Evolutionary conservation across 2,888 invertebrate genomes (phyloP).

Genomic region (Helleia helle): DNA sequence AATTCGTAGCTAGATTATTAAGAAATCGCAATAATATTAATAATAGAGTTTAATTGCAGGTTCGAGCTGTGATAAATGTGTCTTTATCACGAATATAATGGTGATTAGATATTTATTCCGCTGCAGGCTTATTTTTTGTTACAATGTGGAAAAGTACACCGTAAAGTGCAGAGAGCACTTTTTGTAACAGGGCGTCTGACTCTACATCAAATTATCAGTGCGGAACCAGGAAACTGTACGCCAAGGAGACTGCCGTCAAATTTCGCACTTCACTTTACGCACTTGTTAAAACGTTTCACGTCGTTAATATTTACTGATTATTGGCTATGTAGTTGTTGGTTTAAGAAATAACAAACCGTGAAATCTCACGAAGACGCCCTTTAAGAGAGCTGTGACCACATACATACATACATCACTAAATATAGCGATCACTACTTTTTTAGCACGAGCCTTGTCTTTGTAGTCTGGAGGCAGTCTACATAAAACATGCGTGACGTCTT

Average conservation of each 20-base stretch:
- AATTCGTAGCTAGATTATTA: constrained; percentile 1
- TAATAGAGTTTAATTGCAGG: constrained; percentile 5
- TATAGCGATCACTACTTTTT: constrained; percentile 10
- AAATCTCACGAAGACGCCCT: constrained; percentile 10
- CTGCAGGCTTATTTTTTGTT: constrained; percentile 6
- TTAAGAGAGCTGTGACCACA: constrained; percentile 4
- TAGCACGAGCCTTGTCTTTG: constrained; percentile 14
- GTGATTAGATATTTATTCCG: constrained; percentile 3
- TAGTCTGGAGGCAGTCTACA: constrained; percentile 18
- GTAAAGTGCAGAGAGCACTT: constrained; percentile 30
- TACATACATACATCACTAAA: neutral
- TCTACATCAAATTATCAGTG: constrained; percentile 54
- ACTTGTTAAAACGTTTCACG: constrained; percentile 18
- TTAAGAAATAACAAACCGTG: constrained; percentile 18
- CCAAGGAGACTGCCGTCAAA: constrained; percentile 33
- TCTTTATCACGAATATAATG: constrained; percentile 1
- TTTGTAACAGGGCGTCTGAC: constrained; percentile 46
- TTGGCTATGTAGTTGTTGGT: constrained; percentile 4
- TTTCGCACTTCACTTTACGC: constrained; percentile 36
- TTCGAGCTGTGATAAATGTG: constrained; percentile 4
- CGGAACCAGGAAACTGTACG: constrained; percentile 41
- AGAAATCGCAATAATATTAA: constrained; percentile 3
- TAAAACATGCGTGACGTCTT: constrained; percentile 27
- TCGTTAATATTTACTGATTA: constrained; percentile 31
- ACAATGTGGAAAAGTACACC: constrained; percentile 3